Percentiles rank a stretch among this genome's conserved stretches.
These are phyloP conservation scores for Zele albiditarsus DNA, from an alignment of 2,888 invertebrate species.

Conservation along the genomic window DNA sequence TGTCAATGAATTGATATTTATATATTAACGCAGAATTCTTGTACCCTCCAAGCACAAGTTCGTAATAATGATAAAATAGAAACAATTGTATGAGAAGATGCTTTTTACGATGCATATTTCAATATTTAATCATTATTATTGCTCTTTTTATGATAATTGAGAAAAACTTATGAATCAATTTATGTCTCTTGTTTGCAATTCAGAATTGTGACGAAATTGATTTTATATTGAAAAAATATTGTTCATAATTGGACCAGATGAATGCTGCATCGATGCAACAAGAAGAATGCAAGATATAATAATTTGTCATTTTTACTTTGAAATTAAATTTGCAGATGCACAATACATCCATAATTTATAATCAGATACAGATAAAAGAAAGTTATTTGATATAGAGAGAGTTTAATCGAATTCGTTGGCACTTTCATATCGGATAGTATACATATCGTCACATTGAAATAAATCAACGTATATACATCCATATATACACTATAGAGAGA, in stretches of 20 bases:
- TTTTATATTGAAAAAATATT: too few relatives aligned
- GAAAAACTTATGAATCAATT: too few relatives aligned
- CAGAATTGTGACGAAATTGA: too few relatives aligned
- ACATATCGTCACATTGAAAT: slow-evolving; percentile 42
- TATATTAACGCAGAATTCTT: slow-evolving; percentile 41
- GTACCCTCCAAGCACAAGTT: slow-evolving; percentile 46
- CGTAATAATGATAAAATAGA: slow-evolving; percentile 47
- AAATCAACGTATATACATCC: slow-evolving; percentile 31
- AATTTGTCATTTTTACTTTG: background rate
- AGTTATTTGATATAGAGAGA: slow-evolving; percentile 3
- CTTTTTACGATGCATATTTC: background rate
- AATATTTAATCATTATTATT: background rate
- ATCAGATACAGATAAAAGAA: background rate
- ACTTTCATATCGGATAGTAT: slow-evolving; percentile 57
- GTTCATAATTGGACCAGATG: too few relatives aligned
- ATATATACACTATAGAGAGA: slow-evolving; percentile 20
- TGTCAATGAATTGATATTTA: slow-evolving; percentile 17
- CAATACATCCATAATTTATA: slow-evolving; percentile 39
- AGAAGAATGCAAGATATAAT: background rate
- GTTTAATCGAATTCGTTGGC: slow-evolving; percentile 20
- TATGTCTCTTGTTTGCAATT: too few relatives aligned
- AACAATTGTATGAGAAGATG: background rate
- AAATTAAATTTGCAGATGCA: slow-evolving; percentile 20
- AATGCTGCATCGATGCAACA: background rate
- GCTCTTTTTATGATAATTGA: too few relatives aligned